Evolutionary conservation across 2,797 vertebrate species (phyloP), one percentile per base, ranked within the genome.

Genomic region (Hyperoplus immaculatus): DNA sequence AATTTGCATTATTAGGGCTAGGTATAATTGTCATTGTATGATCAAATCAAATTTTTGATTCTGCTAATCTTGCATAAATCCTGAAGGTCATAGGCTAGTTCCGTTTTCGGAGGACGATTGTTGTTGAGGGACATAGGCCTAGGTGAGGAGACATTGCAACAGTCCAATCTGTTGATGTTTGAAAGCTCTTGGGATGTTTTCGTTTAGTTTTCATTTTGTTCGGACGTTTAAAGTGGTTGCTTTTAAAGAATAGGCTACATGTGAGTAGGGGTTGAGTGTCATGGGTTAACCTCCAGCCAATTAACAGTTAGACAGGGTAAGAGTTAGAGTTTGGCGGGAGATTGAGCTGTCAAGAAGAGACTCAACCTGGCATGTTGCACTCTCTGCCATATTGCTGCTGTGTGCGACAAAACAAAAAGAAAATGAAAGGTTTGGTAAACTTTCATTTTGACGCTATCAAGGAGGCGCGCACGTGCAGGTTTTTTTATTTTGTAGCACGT

Each of bases 401-500:
- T 16, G 38, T 29, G 29, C 3, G 29, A 29, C 29, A 29, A 29
- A 29, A 45, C 8, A 8, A 16, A 11, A 50, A 11, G 5, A 0
- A 8, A 4, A 7, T 4, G 4, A n/a, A 21, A 6, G 45, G 14
- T 7, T 9, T 15, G 6, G 16, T 13, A 2, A 7, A 5, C 18
- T 16, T 13, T 12, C 45, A 9, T 9, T 13, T 1, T 36, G 1
- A 7, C 8, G 3, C 1, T 29, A 29, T 29, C 29, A 29, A 29
- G 29, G 29, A 29, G 29, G 29, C 3, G 29, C 29, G 29, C 29
- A 29, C 29, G 29, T 29, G 29, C 29, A 29, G 29, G 29, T 29
- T 29, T 29, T 66, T 79, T 90, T 90, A 88, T 79, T 89, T 78
- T 83, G 78, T 61, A 36, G 74, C 50, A 9, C 0, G 0, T 0